phyloP scores from a whole-genome alignment of 2,797 vertebrate genomes.

The Xiphorhynchus erythropygius region DNA sequence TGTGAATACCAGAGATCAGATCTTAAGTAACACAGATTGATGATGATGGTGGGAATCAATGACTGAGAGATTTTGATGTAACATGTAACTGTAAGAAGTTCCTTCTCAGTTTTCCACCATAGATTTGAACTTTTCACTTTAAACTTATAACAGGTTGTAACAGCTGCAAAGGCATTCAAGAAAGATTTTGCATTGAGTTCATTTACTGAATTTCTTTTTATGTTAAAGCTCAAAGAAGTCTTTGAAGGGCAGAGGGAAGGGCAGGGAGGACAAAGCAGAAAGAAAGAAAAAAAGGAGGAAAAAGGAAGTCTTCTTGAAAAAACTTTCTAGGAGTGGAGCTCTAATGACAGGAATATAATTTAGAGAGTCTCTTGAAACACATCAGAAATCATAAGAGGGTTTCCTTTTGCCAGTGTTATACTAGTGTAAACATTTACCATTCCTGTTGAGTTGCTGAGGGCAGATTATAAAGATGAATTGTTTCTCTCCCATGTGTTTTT shows the following conservation, averaged over 20 bases:
- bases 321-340: background rate
- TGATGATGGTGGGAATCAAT: background rate
- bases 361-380: background rate
- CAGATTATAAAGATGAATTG: background rate
- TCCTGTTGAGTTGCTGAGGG: background rate
- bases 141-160: background rate
- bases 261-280: background rate
- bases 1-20: background rate
- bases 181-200: background rate
- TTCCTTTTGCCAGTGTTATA: background rate
- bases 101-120: background rate
- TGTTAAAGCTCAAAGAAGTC: background rate
- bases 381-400: background rate
- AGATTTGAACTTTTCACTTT: background rate
- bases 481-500: background rate
- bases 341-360: background rate
- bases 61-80: background rate
- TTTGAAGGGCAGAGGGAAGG: fast-evolving
- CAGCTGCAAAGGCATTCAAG: background rate
- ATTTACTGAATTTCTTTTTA: background rate
- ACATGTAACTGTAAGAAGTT: background rate
- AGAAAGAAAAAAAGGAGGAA: background rate
- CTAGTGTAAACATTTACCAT: background rate
- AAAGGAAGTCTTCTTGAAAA: background rate
- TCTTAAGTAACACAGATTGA: background rate